Conservation (phyloP, 2,113 vertebrate genomes). For the Verasper variegatus region DNA sequence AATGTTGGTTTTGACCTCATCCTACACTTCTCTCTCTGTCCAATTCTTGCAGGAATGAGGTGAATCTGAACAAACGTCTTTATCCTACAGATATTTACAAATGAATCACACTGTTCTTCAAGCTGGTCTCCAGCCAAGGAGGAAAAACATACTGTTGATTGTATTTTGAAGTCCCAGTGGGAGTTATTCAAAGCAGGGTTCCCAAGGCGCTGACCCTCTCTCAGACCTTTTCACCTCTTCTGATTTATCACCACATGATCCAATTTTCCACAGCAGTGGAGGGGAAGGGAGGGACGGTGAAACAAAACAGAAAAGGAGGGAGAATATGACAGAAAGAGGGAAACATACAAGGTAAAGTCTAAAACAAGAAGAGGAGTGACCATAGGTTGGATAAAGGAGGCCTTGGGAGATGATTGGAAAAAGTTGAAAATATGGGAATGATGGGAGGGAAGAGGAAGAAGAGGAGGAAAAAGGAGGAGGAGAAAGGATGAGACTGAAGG, state of each 20-base stretch:
- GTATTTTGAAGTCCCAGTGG: constrained; percentile 47
- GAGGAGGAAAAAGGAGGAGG: no score
- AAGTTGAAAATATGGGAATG: neutral
- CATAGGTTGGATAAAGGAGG: neutral
- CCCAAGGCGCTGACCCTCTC: constrained; percentile 43
- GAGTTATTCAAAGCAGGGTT: constrained; percentile 39
- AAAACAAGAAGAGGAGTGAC: neutral
- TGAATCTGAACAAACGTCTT: constrained; percentile 16
- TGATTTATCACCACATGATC: constrained; percentile 72
- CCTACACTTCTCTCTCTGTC: neutral
- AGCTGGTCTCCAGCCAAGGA: neutral
- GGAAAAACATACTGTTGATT: neutral
- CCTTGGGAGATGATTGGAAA: neutral
- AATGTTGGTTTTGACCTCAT: constrained; percentile 8
- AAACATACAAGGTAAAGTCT: neutral
- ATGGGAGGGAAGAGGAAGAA: neutral
- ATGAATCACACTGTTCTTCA: constrained; percentile 21
- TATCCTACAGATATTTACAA: constrained; percentile 20
- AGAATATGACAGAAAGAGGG: neutral
- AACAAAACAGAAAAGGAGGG: constrained; percentile 1
- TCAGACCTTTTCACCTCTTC: constrained; percentile 55
- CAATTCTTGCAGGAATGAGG: neutral
- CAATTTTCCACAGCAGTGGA: constrained; percentile 47
- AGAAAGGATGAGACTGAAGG: neutral
- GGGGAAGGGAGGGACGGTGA: constrained; percentile 12